phyloP scores from a whole-genome alignment of 2,888 invertebrate species.

The Pyrgus malvae region DNA sequence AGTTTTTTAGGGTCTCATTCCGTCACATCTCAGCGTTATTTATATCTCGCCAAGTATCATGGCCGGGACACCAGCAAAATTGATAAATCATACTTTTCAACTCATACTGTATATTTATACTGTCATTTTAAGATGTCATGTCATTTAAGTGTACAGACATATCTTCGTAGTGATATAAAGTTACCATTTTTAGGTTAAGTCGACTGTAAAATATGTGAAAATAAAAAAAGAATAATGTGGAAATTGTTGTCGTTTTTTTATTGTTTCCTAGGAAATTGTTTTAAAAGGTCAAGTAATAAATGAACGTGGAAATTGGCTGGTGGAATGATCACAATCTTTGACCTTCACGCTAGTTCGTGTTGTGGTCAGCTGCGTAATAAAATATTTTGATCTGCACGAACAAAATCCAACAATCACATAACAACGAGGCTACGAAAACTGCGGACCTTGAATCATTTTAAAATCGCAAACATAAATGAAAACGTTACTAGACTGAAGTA shows the following conservation, averaged over 20 bases:
- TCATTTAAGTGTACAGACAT: slow-evolving; percentile 65
- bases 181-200: slow-evolving; percentile 75
- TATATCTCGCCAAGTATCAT: slow-evolving; percentile 53
- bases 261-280: slow-evolving; percentile 36
- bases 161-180: slow-evolving; percentile 75
- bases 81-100: slow-evolving; percentile 50
- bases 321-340: slow-evolving; percentile 49
- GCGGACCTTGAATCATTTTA: slow-evolving; percentile 24
- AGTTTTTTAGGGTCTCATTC: slow-evolving; percentile 40
- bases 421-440: slow-evolving; percentile 26
- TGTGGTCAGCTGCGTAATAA: slow-evolving; percentile 43
- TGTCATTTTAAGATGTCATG: slow-evolving; percentile 67
- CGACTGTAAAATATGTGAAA: slow-evolving; percentile 61
- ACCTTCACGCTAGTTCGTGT: slow-evolving; percentile 51
- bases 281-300: slow-evolving; percentile 44
- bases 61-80: slow-evolving; percentile 70
- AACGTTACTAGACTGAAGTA: neutral
- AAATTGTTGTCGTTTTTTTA: slow-evolving; percentile 32
- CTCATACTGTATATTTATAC: slow-evolving; percentile 61
- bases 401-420: slow-evolving; percentile 26
- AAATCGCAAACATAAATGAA: neutral
- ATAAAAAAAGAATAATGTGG: slow-evolving; percentile 63
- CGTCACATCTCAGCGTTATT: slow-evolving; percentile 44
- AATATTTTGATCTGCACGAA: slow-evolving; percentile 39
- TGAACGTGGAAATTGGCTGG: slow-evolving; percentile 40